Percentiles rank a stretch among this genome's conserved stretches.
phyloP scores from a whole-genome alignment of 2,888 invertebrate genomes.

The Pterobdella sp. region DNA sequence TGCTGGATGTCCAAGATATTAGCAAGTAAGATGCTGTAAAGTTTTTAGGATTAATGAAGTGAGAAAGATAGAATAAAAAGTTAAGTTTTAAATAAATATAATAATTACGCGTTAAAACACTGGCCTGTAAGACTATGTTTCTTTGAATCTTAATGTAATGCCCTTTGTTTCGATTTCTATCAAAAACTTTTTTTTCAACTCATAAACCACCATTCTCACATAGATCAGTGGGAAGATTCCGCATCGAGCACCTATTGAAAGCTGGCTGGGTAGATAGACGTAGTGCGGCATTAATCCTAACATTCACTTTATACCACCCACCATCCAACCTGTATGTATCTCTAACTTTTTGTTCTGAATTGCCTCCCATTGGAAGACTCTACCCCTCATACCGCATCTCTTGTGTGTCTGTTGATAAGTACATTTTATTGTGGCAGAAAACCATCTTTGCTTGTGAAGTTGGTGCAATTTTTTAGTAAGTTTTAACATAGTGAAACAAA shows the following conservation, averaged over 20 bases:
- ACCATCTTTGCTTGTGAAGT: constrained; percentile 48
- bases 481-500: no score
- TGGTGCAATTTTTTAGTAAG: no score
- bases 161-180: not conserved
- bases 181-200: not conserved
- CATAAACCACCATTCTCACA: not conserved
- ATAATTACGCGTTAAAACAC: no score
- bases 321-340: constrained; percentile 46
- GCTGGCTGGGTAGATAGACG: constrained; percentile 43
- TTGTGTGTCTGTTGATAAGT: constrained; percentile 46
- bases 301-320: constrained; percentile 46
- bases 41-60: not conserved
- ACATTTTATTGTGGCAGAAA: constrained; percentile 43
- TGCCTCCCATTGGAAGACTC: constrained; percentile 42
- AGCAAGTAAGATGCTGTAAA: constrained; percentile 3
- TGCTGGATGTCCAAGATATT: constrained; percentile 24
- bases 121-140: not conserved
- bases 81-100: no score
- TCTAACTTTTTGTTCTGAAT: constrained; percentile 38
- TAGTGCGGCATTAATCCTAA: constrained; percentile 44
- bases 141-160: not conserved
- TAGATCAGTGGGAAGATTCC: constrained; percentile 33
- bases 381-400: constrained; percentile 40
- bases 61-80: not conserved
- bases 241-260: constrained; percentile 39